Percentiles rank a stretch among this genome's conserved stretches.
Conservation (phyloP, 2,113 vertebrate genomes). For the Crotalus horridus region DNA sequence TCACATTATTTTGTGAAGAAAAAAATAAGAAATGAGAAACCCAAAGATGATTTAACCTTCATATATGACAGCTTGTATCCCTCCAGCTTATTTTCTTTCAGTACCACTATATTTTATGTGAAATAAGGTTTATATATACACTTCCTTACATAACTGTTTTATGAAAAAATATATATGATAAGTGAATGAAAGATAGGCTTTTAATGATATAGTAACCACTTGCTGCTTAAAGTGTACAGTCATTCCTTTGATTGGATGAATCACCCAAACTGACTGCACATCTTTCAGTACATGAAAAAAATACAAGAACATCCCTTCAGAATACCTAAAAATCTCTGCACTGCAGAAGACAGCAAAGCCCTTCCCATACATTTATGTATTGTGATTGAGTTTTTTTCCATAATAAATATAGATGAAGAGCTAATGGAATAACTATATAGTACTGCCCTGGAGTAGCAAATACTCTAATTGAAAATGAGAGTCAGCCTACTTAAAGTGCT, state of each 20-base stretch:
- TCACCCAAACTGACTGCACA: neutral
- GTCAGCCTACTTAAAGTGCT: neutral
- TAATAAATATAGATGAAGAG: neutral
- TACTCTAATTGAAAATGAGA: neutral
- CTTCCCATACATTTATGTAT: neutral
- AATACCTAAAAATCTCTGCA: neutral
- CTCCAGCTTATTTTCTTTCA: neutral
- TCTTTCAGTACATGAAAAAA: neutral
- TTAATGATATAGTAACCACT: neutral
- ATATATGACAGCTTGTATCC: neutral
- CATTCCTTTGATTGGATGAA: neutral
- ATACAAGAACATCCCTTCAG: neutral
- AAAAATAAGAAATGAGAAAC: neutral
- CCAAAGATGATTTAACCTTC: neutral
- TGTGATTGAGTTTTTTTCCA: neutral
- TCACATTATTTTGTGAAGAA: neutral
- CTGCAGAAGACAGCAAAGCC: neutral
- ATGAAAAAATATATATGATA: neutral
- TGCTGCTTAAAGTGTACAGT: neutral
- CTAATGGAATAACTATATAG: conserved; percentile 4
- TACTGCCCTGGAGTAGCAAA: neutral
- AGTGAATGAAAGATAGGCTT: neutral
- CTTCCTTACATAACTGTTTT: neutral
- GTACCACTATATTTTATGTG: neutral
- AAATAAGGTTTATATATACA: neutral